Percentiles rank a stretch among this genome's conserved stretches.
Conservation (phyloP, 2,113 vertebrate species). For the Pelusios castaneus region DNA sequence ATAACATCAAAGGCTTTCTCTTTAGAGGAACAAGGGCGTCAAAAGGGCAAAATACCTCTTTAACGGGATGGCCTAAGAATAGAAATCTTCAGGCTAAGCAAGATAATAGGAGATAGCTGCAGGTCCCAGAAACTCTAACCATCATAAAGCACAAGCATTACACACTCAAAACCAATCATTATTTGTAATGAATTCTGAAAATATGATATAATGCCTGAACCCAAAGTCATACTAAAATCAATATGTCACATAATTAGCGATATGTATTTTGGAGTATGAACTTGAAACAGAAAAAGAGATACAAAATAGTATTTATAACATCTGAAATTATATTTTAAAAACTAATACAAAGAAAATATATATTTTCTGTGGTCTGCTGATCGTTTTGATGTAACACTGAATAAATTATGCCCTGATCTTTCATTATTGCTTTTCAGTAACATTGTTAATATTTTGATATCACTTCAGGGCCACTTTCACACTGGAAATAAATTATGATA, state of each 20-base stretch:
- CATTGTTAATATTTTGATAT: background rate
- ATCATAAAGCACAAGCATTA: slow-evolving; percentile 22
- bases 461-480: background rate
- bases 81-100: slow-evolving; percentile 15
- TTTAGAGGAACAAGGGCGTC: slow-evolving; percentile 4
- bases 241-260: background rate
- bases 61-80: slow-evolving; percentile 8
- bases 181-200: slow-evolving; percentile 57
- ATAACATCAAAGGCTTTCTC: background rate
- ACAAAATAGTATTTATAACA: background rate
- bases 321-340: background rate
- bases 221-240: slow-evolving; percentile 47
- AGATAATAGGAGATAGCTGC: slow-evolving; percentile 31
- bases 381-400: background rate
- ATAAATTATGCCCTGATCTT: background rate
- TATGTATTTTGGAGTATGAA: background rate
- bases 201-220: slow-evolving; percentile 19
- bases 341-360: background rate
- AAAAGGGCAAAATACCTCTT: slow-evolving; percentile 13
- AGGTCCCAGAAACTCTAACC: slow-evolving; percentile 28
- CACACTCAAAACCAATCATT: slow-evolving; percentile 33
- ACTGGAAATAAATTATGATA: background rate
- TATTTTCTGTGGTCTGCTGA: background rate
- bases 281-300: background rate
- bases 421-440: background rate